Evolutionary conservation across 2,113 vertebrate species (phyloP), one percentile per base, ranked within the genome.

Genomic region (Thalassoma bifasciatum): DNA sequence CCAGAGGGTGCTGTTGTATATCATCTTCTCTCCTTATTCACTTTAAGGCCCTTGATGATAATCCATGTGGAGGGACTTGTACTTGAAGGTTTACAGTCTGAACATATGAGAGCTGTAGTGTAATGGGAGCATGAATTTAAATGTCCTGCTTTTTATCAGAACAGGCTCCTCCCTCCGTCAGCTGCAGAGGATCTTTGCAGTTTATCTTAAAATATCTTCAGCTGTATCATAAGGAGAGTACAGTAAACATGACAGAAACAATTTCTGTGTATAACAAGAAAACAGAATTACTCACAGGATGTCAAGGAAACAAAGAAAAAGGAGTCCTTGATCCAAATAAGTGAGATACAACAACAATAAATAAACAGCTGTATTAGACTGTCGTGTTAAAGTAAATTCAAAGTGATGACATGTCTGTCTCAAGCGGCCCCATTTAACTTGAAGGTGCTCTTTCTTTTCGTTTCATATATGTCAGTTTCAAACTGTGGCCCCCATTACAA

Each of bases 1-100:
- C 87, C 72, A 82, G 88, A 86, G 81, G 73, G 79, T 21, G 62
- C 59, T 69, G 71, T 79, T 60, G 21, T 40, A 60, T 30, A 30
- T 36, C 22, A 34, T 17, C 5, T 23, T 37, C 22, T 16, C 52
- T 60, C 13, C 30, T 57, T 44, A 54, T 26, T 38, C 12, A 4
- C 34, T 38, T 16, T 23, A 50, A 37, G 12, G 37, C 46, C 66
- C 56, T 57, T 38, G 8, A 49, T 53, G 26, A 30, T 22, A 47
- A 70, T 62, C 8, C 4, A 16, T 26, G 24, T 69, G 62, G 42
- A 75, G 62, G 77, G 37, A 77, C 51, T 73, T 64, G 68, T 12
- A 79, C n/a, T 42, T 23, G 22, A 24, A 44, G 52, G 66, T 13
- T 64, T 65, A 19, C 72, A 64, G 42, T 16, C 34, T 24, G 69